Conservation (phyloP, 2,113 vertebrate genomes). For the Callipepla squamata region DNA sequence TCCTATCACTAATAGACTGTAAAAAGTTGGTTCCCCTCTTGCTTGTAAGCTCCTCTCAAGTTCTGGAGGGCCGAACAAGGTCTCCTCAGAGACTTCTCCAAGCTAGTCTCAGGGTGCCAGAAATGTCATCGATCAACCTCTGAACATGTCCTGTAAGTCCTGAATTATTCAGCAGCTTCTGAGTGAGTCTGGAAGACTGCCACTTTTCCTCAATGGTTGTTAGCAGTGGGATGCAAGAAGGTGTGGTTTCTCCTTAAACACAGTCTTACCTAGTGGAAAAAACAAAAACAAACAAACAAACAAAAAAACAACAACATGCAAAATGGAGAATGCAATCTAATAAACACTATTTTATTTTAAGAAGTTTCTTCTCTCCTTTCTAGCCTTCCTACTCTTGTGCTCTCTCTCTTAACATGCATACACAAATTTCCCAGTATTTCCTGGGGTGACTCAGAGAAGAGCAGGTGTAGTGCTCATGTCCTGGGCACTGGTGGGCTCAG, state of each 20-base stretch:
- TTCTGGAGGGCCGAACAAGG: too few species aligned
- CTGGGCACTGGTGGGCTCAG: background rate
- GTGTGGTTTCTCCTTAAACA: background rate
- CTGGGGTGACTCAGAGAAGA: background rate
- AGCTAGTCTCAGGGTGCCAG: background rate
- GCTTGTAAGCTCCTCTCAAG: too few species aligned
- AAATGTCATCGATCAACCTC: background rate
- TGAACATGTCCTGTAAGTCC: background rate
- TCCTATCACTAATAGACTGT: too few species aligned
- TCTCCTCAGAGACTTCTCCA: too few species aligned
- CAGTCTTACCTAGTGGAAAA: background rate
- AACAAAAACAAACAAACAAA: background rate
- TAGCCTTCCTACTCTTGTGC: background rate
- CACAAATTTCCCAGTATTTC: background rate
- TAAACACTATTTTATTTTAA: background rate
- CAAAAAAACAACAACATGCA: too few species aligned
- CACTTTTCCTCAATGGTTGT: background rate
- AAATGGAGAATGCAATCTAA: background rate
- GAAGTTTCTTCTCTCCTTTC: background rate
- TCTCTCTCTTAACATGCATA: background rate
- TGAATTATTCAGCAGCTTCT: background rate
- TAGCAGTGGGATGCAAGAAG: background rate
- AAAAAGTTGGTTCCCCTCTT: too few species aligned
- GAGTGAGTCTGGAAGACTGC: background rate
- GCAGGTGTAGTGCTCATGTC: background rate